Conservation (phyloP, 2,113 vertebrate species). For the Larimichthys polyactis region DNA sequence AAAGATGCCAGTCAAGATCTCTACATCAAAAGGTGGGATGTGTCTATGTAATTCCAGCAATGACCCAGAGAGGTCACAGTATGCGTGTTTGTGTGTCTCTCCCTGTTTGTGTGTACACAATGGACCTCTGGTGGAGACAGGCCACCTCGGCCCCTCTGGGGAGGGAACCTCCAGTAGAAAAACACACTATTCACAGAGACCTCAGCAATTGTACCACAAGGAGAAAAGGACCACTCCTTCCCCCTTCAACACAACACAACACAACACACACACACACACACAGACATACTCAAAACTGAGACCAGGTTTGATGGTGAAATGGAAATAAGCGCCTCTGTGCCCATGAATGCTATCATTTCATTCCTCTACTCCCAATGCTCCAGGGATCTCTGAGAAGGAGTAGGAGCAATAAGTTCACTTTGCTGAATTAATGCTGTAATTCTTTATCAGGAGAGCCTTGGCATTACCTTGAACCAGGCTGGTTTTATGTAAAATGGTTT, state of each 20-base stretch:
- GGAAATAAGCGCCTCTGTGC: slow-evolving; percentile 93
- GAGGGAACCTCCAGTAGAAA: slow-evolving; percentile 56
- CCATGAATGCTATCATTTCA: slow-evolving; percentile 93
- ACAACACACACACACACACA: slow-evolving; percentile 48
- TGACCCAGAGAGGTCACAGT: slow-evolving; percentile 66
- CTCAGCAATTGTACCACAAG: slow-evolving; percentile 48
- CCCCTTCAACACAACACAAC: slow-evolving; percentile 45
- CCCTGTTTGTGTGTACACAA: slow-evolving; percentile 54
- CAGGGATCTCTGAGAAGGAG: slow-evolving; percentile 95
- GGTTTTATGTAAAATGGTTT: slow-evolving; percentile 99
- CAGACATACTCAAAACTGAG: slow-evolving; percentile 32
- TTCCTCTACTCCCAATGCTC: slow-evolving; percentile 96
- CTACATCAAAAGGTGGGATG: slow-evolving; percentile 38
- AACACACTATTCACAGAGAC: slow-evolving; percentile 54
- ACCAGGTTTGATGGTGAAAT: slow-evolving; percentile 82
- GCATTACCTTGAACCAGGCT: slow-evolving; percentile 96
- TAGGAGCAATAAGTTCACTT: slow-evolving; percentile 99
- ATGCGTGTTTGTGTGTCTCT: slow-evolving; percentile 41
- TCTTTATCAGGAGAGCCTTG: slow-evolving; percentile 94
- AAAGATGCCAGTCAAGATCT: slow-evolving; percentile 46
- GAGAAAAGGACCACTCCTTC: slow-evolving; percentile 49
- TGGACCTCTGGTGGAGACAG: slow-evolving; percentile 40
- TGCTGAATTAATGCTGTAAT: slow-evolving; percentile 99
- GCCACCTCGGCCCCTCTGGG: slow-evolving; percentile 44
- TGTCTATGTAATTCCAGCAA: slow-evolving; percentile 47